phyloP scores from a whole-genome alignment of 2,888 invertebrate genomes.

The Scaeva pyrastri region DNA sequence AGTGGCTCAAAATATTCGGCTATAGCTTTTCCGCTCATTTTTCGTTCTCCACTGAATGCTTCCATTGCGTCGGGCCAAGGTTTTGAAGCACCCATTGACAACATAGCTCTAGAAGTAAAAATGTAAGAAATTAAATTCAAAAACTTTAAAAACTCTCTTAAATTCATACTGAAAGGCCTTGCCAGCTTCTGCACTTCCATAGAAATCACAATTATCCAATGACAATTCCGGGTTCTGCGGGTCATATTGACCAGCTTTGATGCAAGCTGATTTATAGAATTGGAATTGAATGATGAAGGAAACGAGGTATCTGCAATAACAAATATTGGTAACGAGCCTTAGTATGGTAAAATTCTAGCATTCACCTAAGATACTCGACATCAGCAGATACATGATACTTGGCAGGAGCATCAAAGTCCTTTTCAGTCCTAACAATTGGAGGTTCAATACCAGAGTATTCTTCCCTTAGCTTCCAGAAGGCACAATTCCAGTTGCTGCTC shows the following conservation, averaged over 20 bases:
- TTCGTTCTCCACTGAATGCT: slow-evolving; percentile 89
- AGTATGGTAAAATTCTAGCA: neutral
- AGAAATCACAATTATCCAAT: slow-evolving; percentile 94
- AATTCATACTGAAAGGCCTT: slow-evolving; percentile 86
- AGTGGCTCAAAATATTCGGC: slow-evolving; percentile 93
- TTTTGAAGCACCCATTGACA: slow-evolving; percentile 89
- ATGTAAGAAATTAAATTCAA: slow-evolving; percentile 79
- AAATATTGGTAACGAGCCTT: neutral
- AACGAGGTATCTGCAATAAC: slow-evolving; percentile 88
- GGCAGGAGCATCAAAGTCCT: slow-evolving; percentile 90
- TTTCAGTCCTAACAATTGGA: slow-evolving; percentile 87
- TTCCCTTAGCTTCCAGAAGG: slow-evolving; percentile 88
- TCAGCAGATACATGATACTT: slow-evolving; percentile 90
- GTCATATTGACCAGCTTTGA: slow-evolving; percentile 91
- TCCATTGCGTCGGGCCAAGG: slow-evolving; percentile 95
- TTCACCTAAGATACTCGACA: slow-evolving; percentile 87
- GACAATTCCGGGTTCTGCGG: slow-evolving; percentile 88
- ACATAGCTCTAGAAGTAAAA: slow-evolving; percentile 86
- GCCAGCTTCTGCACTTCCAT: slow-evolving; percentile 91
- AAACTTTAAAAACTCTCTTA: neutral
- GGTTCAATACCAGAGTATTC: slow-evolving; percentile 88
- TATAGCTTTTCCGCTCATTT: slow-evolving; percentile 90
- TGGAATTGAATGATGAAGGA: slow-evolving; percentile 92
- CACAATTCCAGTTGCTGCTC: slow-evolving; percentile 87
- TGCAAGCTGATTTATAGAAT: slow-evolving; percentile 89